A percentile compares a stretch with the other conserved stretches of the same genome.
Conservation (phyloP, 2,888 invertebrate genomes). For the Drosophila phalerata region DNA sequence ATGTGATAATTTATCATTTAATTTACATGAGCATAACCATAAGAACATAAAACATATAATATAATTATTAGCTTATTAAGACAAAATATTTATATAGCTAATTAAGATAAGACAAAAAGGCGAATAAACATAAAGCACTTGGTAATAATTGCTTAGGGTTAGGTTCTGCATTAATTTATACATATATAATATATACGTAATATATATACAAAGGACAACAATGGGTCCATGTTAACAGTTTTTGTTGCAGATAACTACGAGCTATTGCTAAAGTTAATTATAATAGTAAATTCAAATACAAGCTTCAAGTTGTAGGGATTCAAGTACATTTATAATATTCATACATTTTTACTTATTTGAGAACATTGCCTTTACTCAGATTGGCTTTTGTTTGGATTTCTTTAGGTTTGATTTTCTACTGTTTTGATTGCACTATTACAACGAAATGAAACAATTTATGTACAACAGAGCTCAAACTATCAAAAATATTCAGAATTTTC, state of each 20-base stretch:
- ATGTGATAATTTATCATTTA: constrained; percentile 48
- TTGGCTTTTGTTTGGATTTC: constrained; percentile 50
- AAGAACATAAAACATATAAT: constrained; percentile 37
- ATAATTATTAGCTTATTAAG: constrained; percentile 56
- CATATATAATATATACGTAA: constrained; percentile 20
- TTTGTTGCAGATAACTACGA: constrained; percentile 41
- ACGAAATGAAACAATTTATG: constrained; percentile 30
- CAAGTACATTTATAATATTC: constrained; percentile 48
- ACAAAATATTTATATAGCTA: constrained; percentile 55
- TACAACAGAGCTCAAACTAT: constrained; percentile 34
- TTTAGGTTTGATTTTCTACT: constrained; percentile 8
- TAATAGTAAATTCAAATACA: constrained; percentile 75
- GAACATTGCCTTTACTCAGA: constrained; percentile 45
- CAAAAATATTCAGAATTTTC: constrained; percentile 9
- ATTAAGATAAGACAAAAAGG: constrained; percentile 62
- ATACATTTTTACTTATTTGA: constrained; percentile 42
- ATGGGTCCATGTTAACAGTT: constrained; percentile 64
- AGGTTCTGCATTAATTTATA: constrained; percentile 43
- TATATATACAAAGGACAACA: constrained; percentile 63
- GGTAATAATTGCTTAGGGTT: constrained; percentile 76
- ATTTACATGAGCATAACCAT: constrained; percentile 53
- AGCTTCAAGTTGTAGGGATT: constrained; percentile 65
- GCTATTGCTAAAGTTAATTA: constrained; percentile 53
- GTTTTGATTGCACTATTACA: constrained; percentile 44
- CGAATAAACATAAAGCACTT: constrained; percentile 73